These are phyloP conservation scores for Drosophila tristis DNA, from an alignment of 1,140 invertebrate species.

Conservation along the genomic window DNA sequence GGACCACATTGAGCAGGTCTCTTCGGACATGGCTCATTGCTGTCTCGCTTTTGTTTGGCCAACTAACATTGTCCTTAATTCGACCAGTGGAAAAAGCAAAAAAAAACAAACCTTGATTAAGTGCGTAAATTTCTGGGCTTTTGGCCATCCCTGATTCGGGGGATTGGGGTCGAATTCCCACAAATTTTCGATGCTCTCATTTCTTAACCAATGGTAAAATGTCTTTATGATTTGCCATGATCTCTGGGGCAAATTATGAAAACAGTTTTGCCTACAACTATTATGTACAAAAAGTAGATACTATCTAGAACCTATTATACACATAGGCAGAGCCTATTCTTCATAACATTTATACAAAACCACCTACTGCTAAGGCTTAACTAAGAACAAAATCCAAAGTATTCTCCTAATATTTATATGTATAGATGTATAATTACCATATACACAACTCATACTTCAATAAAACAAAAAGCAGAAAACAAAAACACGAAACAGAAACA, in stretches of 20 bases:
- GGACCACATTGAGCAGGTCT: constrained; percentile 4
- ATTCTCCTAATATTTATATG: constrained; percentile 78
- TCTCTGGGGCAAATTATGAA: constrained; percentile 59
- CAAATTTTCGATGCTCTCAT: constrained; percentile 42
- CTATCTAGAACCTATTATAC: constrained; percentile 40
- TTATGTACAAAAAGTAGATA: constrained; percentile 73
- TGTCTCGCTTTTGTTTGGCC: constrained; percentile 32
- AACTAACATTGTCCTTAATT: constrained; percentile 39
- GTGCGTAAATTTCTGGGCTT: constrained; percentile 57
- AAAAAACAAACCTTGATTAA: constrained; percentile 20
- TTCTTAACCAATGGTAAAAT: constrained; percentile 53
- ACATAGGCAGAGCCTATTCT: constrained; percentile 73
- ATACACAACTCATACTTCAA: constrained; percentile 67
- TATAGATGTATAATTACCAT: constrained; percentile 64
- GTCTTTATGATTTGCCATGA: constrained; percentile 61
- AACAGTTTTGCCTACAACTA: constrained; percentile 67
- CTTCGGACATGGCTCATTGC: constrained; percentile 29
- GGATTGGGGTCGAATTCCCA: constrained; percentile 29
- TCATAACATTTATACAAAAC: constrained; percentile 42
- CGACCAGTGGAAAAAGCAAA: constrained; percentile 63
- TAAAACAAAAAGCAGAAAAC: constrained; percentile 41
- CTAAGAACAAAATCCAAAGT: constrained; percentile 79
- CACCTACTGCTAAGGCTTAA: constrained; percentile 56
- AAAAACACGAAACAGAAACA: constrained; percentile 26
- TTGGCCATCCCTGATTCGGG: constrained; percentile 38